Evolutionary conservation across 2,113 vertebrate species (phyloP).

Genomic region (Otus sunia): DNA sequence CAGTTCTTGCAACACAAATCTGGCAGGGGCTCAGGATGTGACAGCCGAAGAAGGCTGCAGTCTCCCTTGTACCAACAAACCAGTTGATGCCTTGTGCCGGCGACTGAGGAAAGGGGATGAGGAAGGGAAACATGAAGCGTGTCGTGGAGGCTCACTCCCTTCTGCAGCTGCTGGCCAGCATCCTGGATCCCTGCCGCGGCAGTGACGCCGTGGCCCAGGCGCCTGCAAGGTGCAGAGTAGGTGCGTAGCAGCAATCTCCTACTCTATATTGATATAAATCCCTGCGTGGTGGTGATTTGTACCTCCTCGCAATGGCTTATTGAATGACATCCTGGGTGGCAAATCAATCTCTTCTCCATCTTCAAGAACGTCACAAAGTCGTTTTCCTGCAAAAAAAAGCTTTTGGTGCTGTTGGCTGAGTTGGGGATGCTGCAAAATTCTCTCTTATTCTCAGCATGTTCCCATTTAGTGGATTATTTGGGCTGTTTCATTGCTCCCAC

Average conservation of each 20-base stretch:
- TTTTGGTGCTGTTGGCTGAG: neutral
- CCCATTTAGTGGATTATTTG: neutral
- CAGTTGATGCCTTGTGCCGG: neutral
- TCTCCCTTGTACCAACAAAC: neutral
- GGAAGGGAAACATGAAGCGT: neutral
- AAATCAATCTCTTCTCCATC: neutral
- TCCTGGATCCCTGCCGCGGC: accelerated
- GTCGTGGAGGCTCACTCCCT: neutral
- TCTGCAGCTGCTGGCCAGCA: neutral
- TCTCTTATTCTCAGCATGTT: neutral
- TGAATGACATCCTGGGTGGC: neutral
- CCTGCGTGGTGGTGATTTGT: neutral
- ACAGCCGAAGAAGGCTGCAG: constrained; percentile 31
- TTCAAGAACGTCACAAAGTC: neutral
- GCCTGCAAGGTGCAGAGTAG: neutral
- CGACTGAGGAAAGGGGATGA: neutral
- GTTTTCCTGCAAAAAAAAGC: neutral
- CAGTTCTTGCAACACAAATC: constrained; percentile 31
- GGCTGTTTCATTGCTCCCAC: neutral
- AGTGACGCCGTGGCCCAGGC: neutral
- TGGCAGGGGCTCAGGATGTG: constrained; percentile 15
- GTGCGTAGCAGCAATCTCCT: neutral
- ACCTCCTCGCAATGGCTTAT: neutral
- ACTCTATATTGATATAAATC: neutral
- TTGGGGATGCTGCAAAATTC: neutral